phyloP scores from a whole-genome alignment of 2,888 invertebrate genomes.

The Caenorhabditis sulstoni region DNA sequence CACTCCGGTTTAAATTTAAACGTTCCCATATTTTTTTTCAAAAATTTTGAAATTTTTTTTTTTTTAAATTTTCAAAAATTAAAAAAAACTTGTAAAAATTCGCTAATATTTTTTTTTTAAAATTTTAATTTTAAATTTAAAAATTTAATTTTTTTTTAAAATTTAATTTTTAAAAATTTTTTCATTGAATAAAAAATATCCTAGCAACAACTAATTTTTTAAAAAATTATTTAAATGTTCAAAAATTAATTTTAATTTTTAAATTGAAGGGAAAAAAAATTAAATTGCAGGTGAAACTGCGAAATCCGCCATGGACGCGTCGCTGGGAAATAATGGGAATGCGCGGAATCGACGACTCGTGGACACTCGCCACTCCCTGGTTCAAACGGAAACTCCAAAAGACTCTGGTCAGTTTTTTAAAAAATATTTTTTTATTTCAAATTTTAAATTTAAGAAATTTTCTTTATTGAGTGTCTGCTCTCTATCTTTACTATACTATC shows the following conservation, averaged over 20 bases:
- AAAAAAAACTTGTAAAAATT: not conserved
- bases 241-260: not conserved
- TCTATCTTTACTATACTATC: no score
- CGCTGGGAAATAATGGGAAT: slow-evolving; percentile 85
- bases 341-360: slow-evolving; percentile 77
- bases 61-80: not conserved
- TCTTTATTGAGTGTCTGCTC: no score
- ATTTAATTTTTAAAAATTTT: not conserved
- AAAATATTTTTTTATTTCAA: slow-evolving; percentile 20
- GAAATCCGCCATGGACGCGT: slow-evolving; percentile 90
- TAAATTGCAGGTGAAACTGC: slow-evolving; percentile 82
- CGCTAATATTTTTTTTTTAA: not conserved
- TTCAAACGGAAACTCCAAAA: slow-evolving; percentile 77
- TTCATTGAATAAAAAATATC: not conserved
- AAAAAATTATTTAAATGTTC: not conserved
- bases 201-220: not conserved
- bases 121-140: not conserved
- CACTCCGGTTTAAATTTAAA: no score
- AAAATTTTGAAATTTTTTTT: no score
- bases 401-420: slow-evolving; percentile 61
- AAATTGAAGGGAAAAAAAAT: slow-evolving; percentile 12
- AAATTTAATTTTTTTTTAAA: not conserved
- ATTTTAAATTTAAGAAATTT: no score
- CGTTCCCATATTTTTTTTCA: no score
- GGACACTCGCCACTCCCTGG: slow-evolving; percentile 76